Evolutionary conservation across 1,140 invertebrate genomes (phyloP), one percentile per base, ranked within the genome.

Genomic region (Lucilia sericata): DNA sequence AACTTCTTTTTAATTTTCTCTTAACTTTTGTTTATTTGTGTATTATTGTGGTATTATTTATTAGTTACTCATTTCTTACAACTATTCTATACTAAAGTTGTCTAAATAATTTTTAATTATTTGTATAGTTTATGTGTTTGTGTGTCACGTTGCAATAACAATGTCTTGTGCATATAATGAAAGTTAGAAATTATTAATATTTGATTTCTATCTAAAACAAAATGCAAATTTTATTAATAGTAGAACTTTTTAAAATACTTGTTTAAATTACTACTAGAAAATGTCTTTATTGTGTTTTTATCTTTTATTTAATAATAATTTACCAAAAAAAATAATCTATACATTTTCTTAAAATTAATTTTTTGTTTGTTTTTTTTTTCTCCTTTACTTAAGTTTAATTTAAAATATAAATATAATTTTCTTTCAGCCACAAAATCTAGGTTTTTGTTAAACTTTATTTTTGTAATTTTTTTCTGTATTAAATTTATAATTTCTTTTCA

Each of bases 101-200:
- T 10, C 5, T 36, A 36, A 36, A 36, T 36, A 19, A 65, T 65
- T 65, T 2, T 70, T 70, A 21, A 70, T 21, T 70, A 70, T 70
- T 70, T 70, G 65, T 70, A 10, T 21, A 25, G 5, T 25, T 70
- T 21, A 70, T 21, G 21, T 70, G 10, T 51, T 30, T 30, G 25
- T 5, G 10, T 74, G 82, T 82, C 82, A 55, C n/a, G 82, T 42
- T 42, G 42, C 42, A 42, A 30, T 30, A 42, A 42, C 82, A 82
- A 51, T 82, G 82, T 82, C 82, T 70, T 65, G 82, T 82, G 82
- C 82, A 82, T 30, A 82, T 82, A 82, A 36, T 65, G 17, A 30
- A 34, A 80, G 19, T 47, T 25, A 60, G 14, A 60, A 1, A 60
- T 30, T 30, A 30, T 30, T 30, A 60, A 10, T 5, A n/a, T 2